Evolutionary conservation across 2,113 vertebrate genomes (phyloP).

Genomic region (Planiliza haematocheilus): DNA sequence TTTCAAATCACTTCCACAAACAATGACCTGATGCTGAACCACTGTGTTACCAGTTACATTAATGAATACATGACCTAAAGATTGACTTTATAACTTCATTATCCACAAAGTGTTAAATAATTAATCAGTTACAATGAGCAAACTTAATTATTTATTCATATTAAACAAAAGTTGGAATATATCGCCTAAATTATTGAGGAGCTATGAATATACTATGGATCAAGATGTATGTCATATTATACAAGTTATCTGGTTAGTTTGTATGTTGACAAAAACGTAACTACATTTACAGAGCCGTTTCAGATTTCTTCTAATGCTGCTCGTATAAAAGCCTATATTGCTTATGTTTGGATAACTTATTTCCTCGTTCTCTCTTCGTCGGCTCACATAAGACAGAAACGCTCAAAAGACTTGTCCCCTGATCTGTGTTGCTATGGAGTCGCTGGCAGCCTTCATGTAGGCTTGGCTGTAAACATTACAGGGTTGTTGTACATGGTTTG

Average conservation of each 20-base stretch:
- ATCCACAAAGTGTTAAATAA: background rate
- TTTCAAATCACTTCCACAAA: too few relatives aligned
- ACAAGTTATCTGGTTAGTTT: too few relatives aligned
- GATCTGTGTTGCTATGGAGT: conserved; percentile 82
- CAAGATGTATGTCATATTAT: too few relatives aligned
- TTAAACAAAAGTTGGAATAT: background rate
- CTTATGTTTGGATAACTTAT: conserved; percentile 9
- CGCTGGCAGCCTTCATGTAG: conserved; percentile 78
- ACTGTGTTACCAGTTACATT: background rate
- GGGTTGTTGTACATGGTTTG: conserved; percentile 81
- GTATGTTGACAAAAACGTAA: too few relatives aligned
- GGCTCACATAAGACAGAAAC: conserved; percentile 56
- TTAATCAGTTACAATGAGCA: background rate
- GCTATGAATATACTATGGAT: too few relatives aligned
- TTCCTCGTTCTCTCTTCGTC: conserved; percentile 42
- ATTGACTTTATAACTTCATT: conserved; percentile 5
- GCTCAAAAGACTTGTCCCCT: conserved; percentile 66
- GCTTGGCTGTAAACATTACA: conserved; percentile 84
- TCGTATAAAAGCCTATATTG: conserved; percentile 1
- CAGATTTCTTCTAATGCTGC: conserved; percentile 1
- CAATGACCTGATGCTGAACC: too few relatives aligned
- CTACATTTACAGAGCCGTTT: background rate
- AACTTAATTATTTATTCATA: background rate
- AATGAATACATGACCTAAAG: background rate
- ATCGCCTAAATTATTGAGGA: too few relatives aligned